Base-by-base conservation (phyloP, 2,113 vertebrate species). In the Stictonetta naevosa region DNA sequence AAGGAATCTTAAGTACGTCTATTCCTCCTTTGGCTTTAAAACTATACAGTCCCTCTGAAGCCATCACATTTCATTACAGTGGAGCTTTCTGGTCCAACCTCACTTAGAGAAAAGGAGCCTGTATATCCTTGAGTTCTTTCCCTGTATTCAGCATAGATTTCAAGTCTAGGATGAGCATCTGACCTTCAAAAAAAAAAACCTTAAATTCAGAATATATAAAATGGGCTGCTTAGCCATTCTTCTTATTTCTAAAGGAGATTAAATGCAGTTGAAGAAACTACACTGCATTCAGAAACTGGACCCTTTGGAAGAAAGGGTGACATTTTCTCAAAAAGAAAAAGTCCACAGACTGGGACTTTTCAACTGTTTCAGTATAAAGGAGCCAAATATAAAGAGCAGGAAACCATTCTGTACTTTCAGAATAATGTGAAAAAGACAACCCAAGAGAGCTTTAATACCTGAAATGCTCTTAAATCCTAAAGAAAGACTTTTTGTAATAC, bases 361-460 rank as follows among this genome's bases (percentile, higher is more conserved):
- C 96, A 97, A 95, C 95, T 91, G 88, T 96, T 95, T 97, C 95
- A 90, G 78, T 94, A 97, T 94, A 96, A 97, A 97, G 95, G 96
- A 94, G 76, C 82, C 92, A 97, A 95, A 95, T 96, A 96, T 96
- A 97, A 96, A 97, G 95, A 97, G 90, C 89, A 96, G 95, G 94
- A 96, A 97, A 93, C 93, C 87, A 93, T 96, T 95, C 93, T 95
- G 94, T 97, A 92, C 92, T 96, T 95, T 92, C 91, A 90, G 95
- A 97, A 96, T 96, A 95, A 97, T 85, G 93, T 92, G 92, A 93
- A 94, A 94, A 96, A 96, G 93, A 95, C 95, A 96, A 95, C 96
- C 96, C 95, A 94, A 96, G 94, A 95, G 96, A 95, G 91, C 93
- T 95, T 90, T 97, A 93, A 89, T 95, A 96, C 90, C 90, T 93